Base-by-base conservation (phyloP, 1,140 invertebrate species). In the Sitobion miscanthi region DNA sequence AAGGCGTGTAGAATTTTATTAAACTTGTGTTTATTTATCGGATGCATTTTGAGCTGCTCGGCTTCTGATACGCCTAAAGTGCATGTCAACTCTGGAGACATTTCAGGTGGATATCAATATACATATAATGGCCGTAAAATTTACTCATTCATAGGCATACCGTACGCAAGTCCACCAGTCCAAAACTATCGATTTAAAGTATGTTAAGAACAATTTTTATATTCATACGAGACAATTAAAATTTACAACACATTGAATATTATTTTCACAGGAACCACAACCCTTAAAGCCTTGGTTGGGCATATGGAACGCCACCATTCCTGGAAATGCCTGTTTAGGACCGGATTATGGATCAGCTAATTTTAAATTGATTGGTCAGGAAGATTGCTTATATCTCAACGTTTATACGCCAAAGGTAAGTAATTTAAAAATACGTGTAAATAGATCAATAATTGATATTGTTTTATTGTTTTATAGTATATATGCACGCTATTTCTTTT, bases 341-440 rank as follows among this genome's bases (percentile, higher is more conserved):
- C 95, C 95, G 25, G 47, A 45, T 1, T 94, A 95, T 69, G 0
- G 1, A n/a, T 0, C 38, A 38, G 2, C 93, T 0, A 4, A 93
- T 89, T 49, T 35, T 2, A 0, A 5, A 6, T 5, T 49, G 5
- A 23, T 52, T 38, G 94, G 94, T 30, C 77, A 94, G n/a, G 96
- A 97, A 94, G 96, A 97, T 94, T 97, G 96, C 94, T 95, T 97
- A 0, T 96, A 96, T 94, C 94, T 97, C 25, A 97, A 97, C 94
- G 95, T 97, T 35, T 97, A 96, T 95, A 95, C 96, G 69, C 96
- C 96, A 45, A 94, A 94, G 94, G 96, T 96, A 94, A 94, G 21
- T 85, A 0, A 42, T 42, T 14, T 49, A 45, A 42, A 38, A 83
- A 83, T 83, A 25, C 20, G 21, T 83, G 17, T 52, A 20, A 21